Evolutionary conservation across 2,113 vertebrate genomes (phyloP).

Genomic region (Leiothrix lutea): DNA sequence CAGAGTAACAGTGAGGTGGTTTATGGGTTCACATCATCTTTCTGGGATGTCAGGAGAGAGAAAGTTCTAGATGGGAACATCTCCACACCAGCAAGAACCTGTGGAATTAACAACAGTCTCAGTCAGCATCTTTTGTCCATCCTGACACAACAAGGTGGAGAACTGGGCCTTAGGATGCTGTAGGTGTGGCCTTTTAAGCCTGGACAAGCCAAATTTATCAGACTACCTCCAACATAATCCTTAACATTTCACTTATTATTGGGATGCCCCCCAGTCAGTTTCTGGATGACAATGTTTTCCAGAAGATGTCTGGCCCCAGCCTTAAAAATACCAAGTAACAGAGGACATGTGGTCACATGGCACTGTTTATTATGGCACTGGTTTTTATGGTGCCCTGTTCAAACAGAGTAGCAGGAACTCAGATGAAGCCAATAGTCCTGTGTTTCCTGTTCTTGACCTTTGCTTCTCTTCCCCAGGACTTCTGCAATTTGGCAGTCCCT

Average conservation of each 20-base stretch:
- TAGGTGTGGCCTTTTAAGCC: background rate
- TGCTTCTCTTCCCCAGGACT: background rate
- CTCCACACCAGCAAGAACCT: background rate
- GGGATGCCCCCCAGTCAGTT: background rate
- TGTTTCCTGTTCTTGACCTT: background rate
- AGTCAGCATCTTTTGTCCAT: background rate
- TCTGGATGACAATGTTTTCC: background rate
- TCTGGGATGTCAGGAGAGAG: background rate
- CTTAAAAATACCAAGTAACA: background rate
- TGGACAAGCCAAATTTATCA: background rate
- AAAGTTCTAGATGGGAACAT: background rate
- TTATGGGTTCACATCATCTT: rapidly evolving
- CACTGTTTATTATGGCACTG: background rate
- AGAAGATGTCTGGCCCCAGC: background rate
- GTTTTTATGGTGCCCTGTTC: background rate
- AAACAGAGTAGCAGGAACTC: background rate
- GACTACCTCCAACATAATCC: background rate
- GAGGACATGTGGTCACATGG: background rate
- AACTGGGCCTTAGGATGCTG: background rate
- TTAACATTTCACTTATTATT: background rate
- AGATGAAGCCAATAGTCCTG: background rate
- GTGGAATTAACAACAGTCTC: background rate
- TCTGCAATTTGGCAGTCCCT: background rate
- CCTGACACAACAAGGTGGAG: background rate
- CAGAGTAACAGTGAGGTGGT: background rate